phyloP scores from a whole-genome alignment of 2,797 vertebrate genomes.

The Glossophaga mutica region DNA sequence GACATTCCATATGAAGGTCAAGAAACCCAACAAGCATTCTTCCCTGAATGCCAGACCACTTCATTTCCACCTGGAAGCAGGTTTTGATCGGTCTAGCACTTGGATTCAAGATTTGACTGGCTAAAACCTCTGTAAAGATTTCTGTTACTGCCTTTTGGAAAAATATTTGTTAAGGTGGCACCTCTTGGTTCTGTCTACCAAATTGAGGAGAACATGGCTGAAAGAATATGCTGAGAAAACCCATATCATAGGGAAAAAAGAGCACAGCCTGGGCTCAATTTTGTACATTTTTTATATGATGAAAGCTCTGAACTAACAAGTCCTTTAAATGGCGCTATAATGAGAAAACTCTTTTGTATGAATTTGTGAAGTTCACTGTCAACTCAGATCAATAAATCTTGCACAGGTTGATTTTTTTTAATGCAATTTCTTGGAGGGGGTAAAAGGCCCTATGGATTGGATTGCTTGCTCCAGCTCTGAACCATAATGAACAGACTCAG shows the following conservation, averaged over 20 bases:
- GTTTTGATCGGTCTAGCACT: neutral
- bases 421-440: conserved; percentile 70
- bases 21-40: neutral
- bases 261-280: conserved; percentile 8
- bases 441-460: conserved; percentile 68
- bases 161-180: neutral
- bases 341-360: conserved; percentile 78
- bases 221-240: conserved; percentile 17
- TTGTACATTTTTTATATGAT: conserved; percentile 1
- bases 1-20: neutral
- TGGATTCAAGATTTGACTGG: neutral
- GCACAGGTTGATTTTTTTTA: conserved; percentile 73
- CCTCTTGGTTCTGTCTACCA: conserved; percentile 36
- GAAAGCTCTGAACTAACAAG: conserved; percentile 65
- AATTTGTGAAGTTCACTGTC: conserved; percentile 79
- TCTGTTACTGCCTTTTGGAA: conserved; percentile 24
- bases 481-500: conserved; percentile 74
- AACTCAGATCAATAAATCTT: conserved; percentile 82
- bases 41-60: neutral
- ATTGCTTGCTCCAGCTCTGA: conserved; percentile 77
- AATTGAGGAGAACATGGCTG: conserved; percentile 14
- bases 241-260: neutral
- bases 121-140: neutral
- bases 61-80: neutral
- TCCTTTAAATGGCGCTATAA: conserved; percentile 75